Percentiles rank a stretch among this genome's conserved stretches.
phyloP scores from a whole-genome alignment of 2,888 invertebrate species.

The Smittia aterrima region DNA sequence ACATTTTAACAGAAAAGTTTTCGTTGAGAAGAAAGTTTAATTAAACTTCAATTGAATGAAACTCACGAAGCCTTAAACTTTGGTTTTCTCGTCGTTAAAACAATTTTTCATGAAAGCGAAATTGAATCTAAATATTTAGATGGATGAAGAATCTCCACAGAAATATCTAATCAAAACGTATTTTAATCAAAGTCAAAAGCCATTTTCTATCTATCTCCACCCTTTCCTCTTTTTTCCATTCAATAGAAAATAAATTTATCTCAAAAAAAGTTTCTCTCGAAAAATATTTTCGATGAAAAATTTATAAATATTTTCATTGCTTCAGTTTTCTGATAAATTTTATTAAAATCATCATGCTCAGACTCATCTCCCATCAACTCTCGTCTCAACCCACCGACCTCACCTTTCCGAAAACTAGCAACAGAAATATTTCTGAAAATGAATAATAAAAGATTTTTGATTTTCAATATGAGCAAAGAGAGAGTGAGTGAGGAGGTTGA shows the following conservation, averaged over 20 bases:
- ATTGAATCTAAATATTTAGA: slow-evolving; percentile 5
- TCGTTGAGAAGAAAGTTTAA: background rate
- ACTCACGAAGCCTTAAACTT: background rate
- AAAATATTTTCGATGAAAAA: slow-evolving; percentile 6
- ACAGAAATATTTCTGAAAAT: slow-evolving; percentile 11
- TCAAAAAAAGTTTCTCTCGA: background rate
- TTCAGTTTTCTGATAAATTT: slow-evolving; percentile 21
- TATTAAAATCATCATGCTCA: slow-evolving; percentile 26
- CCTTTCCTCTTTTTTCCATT: background rate
- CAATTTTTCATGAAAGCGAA: background rate
- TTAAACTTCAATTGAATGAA: slow-evolving; percentile 1
- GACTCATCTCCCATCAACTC: background rate
- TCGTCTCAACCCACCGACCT: background rate
- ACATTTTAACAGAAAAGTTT: background rate
- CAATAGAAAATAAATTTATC: slow-evolving; percentile 18
- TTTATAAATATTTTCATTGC: slow-evolving; percentile 26
- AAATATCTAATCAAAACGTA: slow-evolving; percentile 22
- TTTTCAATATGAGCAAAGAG: background rate
- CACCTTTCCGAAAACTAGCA: background rate
- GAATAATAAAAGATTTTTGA: slow-evolving; percentile 20
- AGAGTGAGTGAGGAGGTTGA: background rate
- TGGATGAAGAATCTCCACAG: slow-evolving; percentile 4
- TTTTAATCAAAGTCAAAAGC: slow-evolving; percentile 20
- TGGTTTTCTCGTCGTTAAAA: background rate
- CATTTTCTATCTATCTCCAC: background rate